Evolutionary conservation across 2,113 vertebrate genomes (phyloP).

Genomic region (Rhinolophus ferrumequinum): DNA sequence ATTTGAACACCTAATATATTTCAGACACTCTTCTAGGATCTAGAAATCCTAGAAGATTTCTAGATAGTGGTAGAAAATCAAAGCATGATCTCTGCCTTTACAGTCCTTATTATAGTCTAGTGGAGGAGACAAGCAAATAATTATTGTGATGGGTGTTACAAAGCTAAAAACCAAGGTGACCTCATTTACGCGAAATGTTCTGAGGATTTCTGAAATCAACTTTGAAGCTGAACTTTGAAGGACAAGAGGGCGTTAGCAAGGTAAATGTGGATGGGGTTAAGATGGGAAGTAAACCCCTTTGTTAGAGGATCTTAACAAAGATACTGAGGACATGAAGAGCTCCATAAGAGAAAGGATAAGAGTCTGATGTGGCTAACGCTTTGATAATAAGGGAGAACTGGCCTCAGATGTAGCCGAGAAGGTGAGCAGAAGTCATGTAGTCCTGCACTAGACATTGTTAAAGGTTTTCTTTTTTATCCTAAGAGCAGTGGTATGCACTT

Average conservation of each 20-base stretch:
- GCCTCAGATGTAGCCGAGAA: neutral
- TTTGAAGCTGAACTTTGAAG: neutral
- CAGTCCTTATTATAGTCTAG: neutral
- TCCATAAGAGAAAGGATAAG: neutral
- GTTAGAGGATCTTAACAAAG: neutral
- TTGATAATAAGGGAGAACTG: neutral
- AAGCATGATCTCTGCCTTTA: neutral
- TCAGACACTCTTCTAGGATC: neutral
- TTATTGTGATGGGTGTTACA: neutral
- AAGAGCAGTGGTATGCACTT: neutral
- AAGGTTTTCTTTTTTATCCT: slow-evolving; percentile 49
- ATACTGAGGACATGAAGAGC: neutral
- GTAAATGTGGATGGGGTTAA: neutral
- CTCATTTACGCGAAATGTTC: neutral
- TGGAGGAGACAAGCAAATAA: neutral
- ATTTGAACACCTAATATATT: neutral
- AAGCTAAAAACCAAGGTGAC: neutral
- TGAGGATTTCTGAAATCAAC: slow-evolving; percentile 1
- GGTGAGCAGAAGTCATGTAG: neutral
- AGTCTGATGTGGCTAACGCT: neutral
- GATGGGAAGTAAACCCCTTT: neutral
- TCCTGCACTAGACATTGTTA: neutral
- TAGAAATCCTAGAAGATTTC: too few species aligned
- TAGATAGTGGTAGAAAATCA: neutral
- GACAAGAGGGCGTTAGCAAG: neutral